phyloP scores from a whole-genome alignment of 2,888 invertebrate genomes.

The Petrolisthes manimaculis region DNA sequence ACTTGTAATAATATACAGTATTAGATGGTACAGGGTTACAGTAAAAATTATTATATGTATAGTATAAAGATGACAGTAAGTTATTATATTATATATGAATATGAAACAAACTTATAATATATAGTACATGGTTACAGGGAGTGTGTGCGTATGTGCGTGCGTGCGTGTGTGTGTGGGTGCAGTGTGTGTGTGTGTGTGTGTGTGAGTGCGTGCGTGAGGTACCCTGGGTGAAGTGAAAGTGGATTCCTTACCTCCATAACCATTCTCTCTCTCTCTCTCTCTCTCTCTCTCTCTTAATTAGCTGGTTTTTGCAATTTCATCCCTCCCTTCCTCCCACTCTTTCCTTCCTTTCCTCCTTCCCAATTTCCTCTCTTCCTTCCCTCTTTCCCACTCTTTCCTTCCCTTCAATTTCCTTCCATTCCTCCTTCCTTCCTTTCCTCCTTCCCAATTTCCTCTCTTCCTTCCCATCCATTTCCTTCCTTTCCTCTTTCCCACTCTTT shows the following conservation, averaged over 20 bases:
- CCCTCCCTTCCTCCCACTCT: neutral
- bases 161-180: neutral
- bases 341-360: conserved; percentile 4
- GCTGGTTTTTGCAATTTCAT: neutral
- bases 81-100: no score
- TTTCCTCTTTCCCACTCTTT: neutral
- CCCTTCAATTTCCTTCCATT: neutral
- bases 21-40: neutral
- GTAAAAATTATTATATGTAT: neutral
- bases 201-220: neutral
- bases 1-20: neutral
- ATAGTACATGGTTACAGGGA: no score
- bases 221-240: neutral
- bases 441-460: neutral
- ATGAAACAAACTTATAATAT: no score
- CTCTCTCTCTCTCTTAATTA: neutral
- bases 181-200: neutral
- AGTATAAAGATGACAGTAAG: no score
- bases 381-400: neutral
- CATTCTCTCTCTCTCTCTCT: conserved; percentile 1
- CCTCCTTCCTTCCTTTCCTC: neutral
- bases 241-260: neutral
- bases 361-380: neutral
- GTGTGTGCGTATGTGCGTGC: neutral
- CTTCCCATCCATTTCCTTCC: neutral